phyloP scores from a whole-genome alignment of 1,140 invertebrate species.

The Proales similis region DNA sequence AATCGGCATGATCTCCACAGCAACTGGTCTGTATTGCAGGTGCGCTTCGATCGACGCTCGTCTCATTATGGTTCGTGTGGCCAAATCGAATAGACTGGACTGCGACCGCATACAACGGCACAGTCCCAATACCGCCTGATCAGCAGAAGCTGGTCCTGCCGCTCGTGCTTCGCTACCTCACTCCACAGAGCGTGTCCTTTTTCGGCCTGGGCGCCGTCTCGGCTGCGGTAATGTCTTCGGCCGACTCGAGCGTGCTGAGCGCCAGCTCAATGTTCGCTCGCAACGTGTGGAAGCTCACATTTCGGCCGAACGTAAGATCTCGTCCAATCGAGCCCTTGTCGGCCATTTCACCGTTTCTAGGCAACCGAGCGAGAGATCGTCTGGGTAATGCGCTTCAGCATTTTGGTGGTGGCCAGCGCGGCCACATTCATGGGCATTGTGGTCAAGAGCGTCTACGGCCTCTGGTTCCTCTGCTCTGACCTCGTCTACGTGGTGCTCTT shows the following conservation, averaged over 20 bases:
- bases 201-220: conserved; percentile 92
- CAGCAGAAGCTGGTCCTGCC: conserved; percentile 87
- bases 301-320: conserved; percentile 71
- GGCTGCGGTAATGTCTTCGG: conserved; percentile 94
- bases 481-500: conserved; percentile 94
- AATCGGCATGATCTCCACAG: conserved; percentile 88
- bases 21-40: conserved; percentile 64
- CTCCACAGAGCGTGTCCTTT: conserved; percentile 82
- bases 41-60: neutral
- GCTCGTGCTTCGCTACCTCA: conserved; percentile 88
- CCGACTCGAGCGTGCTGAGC: conserved; percentile 91
- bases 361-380: conserved; percentile 89
- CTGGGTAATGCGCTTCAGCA: conserved; percentile 88
- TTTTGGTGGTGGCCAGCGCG: conserved; percentile 78
- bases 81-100: conserved; percentile 70
- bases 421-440: conserved; percentile 89
- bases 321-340: neutral
- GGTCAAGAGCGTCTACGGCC: conserved; percentile 88
- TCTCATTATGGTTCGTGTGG: conserved; percentile 3
- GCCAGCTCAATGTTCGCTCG: conserved; percentile 97
- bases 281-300: conserved; percentile 93
- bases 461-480: conserved; percentile 91
- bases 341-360: neutral
- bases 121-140: too few relatives aligned
- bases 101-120: conserved; percentile 67